These are phyloP conservation scores for Taenioides sp. DNA, from an alignment of 2,797 vertebrate genomes.

Conservation along the genomic window DNA sequence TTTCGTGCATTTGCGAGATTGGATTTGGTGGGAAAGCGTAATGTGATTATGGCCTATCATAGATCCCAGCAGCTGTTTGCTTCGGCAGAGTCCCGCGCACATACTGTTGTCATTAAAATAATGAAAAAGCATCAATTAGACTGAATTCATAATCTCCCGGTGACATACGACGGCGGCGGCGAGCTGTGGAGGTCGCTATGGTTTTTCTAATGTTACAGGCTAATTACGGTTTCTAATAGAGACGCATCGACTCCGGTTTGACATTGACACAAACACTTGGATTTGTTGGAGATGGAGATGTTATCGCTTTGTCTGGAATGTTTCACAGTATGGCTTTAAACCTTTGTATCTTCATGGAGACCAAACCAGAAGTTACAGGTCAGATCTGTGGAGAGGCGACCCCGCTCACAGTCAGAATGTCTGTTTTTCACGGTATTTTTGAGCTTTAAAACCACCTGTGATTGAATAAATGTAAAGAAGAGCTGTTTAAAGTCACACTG, in stretches of 20 bases:
- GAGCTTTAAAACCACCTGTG: too few relatives aligned
- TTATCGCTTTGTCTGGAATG: too few relatives aligned
- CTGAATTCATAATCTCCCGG: conserved; percentile 76
- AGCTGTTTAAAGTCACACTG: too few relatives aligned
- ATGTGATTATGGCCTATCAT: conserved; percentile 70
- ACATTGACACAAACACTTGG: not conserved
- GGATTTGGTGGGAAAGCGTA: conserved; percentile 40
- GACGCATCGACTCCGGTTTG: not conserved
- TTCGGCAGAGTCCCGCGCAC: conserved; percentile 50
- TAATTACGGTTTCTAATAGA: not conserved
- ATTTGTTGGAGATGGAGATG: too few relatives aligned
- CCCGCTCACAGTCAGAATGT: too few relatives aligned
- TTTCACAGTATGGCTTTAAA: too few relatives aligned
- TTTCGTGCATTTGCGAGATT: conserved; percentile 71
- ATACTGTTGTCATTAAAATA: conserved; percentile 77
- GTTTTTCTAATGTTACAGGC: not conserved
- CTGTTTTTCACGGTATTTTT: too few relatives aligned
- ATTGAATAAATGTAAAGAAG: too few relatives aligned
- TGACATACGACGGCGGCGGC: conserved; percentile 42
- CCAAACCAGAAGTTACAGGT: too few relatives aligned
- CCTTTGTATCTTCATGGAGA: too few relatives aligned
- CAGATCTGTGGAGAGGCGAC: too few relatives aligned
- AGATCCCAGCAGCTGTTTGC: conserved; percentile 72
- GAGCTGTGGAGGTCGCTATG: not conserved
- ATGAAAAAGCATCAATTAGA: conserved; percentile 82